Evolutionary conservation across 2,888 invertebrate genomes (phyloP), one percentile per base, ranked within the genome.

Genomic region (Lepidochitona cinerea): DNA sequence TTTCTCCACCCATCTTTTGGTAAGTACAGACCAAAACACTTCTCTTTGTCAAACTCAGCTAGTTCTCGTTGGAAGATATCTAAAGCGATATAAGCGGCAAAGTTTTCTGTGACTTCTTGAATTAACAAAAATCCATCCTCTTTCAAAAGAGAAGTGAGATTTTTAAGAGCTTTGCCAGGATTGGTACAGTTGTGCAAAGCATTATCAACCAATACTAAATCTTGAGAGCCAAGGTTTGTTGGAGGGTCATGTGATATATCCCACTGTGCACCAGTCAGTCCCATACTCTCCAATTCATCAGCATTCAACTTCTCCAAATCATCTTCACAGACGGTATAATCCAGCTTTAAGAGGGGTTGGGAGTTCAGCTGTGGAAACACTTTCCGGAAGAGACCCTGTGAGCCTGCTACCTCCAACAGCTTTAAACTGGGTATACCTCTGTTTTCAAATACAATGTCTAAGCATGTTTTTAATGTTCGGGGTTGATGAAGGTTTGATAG

Each of bases 361-460:
- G 92, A 92, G 89, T 94, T 94, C 35, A 87, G 71, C 37, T 81
- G 76, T 14, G 83, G 79, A 12, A 83, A 74, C 12, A 86, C 75
- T 23, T 75, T 69, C 6, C 79, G 71, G 68, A 78, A 84, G 53
- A 89, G 35, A 18, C 75, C 73, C 32, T 74, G 41, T 18, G 33
- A 18, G 26, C 70, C 59, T 33, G 79, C 93, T 7, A 94, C 91
- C 92, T 97, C 97, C 18, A 93, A 92, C 23, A 94, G 92, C 90
- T 95, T 95, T 26, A 97, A 90, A 86, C 95, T 95, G 2, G 94
- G 89, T 12, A 94, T 93, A 49, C 92, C 92, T 26, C 93, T 93
- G 89, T 97, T 97, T 92, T 97, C 97, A 41, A 94, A 90, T 32
- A 94, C 94, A 12, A 95, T 91, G 89, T 97, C 96, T 71, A 96